phyloP scores from a whole-genome alignment of 2,113 vertebrate genomes.

The Mellivora capensis region DNA sequence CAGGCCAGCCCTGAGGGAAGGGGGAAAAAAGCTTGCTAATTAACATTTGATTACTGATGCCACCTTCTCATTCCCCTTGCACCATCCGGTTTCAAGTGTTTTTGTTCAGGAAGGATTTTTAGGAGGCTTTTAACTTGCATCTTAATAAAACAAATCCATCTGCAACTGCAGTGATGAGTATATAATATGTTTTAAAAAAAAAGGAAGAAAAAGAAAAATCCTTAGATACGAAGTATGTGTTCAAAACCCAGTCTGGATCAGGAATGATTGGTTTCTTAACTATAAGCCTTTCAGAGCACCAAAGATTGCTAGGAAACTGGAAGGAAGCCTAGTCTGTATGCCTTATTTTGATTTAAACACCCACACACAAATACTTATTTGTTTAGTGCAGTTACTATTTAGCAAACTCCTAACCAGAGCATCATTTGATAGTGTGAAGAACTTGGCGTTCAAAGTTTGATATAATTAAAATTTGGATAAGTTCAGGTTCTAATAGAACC shows the following conservation, averaged over 20 bases:
- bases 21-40: conserved; percentile 61
- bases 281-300: conserved; percentile 59
- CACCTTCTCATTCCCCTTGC: conserved; percentile 71
- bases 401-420: conserved; percentile 42
- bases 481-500: not conserved
- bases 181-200: conserved; percentile 23
- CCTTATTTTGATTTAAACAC: conserved; percentile 61
- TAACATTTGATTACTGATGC: conserved; percentile 78
- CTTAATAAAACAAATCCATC: conserved; percentile 59
- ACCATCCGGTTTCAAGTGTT: conserved; percentile 55
- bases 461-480: conserved; percentile 44
- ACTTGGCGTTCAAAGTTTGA: not conserved
- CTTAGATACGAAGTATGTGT: conserved; percentile 57
- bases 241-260: conserved; percentile 60
- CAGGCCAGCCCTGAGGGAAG: conserved; percentile 67
- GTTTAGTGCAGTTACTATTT: conserved; percentile 38
- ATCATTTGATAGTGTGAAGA: conserved; percentile 28
- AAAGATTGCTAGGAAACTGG: conserved; percentile 57
- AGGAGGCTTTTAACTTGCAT: conserved; percentile 60
- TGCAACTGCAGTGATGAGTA: conserved; percentile 18
- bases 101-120: conserved; percentile 71
- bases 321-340: conserved; percentile 29
- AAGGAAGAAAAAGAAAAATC: not conserved
- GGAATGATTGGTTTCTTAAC: conserved; percentile 66
- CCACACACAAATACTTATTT: conserved; percentile 31